These are phyloP conservation scores for Salarias fasciatus DNA, from an alignment of 2,797 vertebrate genomes.

Conservation along the genomic window DNA sequence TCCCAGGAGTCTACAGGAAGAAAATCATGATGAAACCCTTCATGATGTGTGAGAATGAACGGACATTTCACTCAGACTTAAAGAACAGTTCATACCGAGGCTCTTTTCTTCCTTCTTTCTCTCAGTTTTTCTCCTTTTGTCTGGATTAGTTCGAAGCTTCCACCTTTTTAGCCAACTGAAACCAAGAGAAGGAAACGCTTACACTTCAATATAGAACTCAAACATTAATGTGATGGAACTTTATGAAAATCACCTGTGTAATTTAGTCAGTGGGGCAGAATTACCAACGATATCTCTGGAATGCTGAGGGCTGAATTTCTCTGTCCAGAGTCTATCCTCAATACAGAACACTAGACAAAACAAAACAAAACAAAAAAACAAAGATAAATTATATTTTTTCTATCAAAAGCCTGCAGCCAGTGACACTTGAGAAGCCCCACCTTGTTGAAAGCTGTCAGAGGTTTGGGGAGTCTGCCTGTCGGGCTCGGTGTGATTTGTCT, in stretches of 20 bases:
- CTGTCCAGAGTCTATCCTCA: conserved; percentile 92
- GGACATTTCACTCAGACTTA: neutral
- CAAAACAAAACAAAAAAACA: too few species aligned
- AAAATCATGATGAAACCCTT: neutral
- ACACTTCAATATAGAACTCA: too few species aligned
- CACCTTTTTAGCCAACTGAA: conserved; percentile 94
- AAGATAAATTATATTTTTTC: accelerated
- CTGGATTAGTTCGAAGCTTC: conserved; percentile 87
- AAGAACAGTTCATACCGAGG: conserved; percentile 43
- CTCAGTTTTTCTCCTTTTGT: conserved; percentile 83
- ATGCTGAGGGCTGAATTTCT: conserved; percentile 90
- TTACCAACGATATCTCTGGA: conserved; percentile 91
- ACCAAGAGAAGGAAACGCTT: conserved; percentile 3
- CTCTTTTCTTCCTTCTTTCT: conserved; percentile 77
- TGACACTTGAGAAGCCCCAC: conserved; percentile 13
- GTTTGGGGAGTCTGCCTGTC: neutral
- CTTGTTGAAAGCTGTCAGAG: conserved; percentile 16
- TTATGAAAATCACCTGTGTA: conserved; percentile 85
- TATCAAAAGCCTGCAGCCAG: neutral
- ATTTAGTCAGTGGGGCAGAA: conserved; percentile 81
- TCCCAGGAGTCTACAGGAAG: conserved; percentile 82
- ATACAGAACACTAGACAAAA: conserved; percentile 71
- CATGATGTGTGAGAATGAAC: neutral
- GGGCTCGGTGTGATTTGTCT: neutral
- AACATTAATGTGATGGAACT: too few species aligned